These are phyloP conservation scores for Troglohyphantes excavatus DNA, from an alignment of 2,888 invertebrate genomes.

Conservation along the genomic window DNA sequence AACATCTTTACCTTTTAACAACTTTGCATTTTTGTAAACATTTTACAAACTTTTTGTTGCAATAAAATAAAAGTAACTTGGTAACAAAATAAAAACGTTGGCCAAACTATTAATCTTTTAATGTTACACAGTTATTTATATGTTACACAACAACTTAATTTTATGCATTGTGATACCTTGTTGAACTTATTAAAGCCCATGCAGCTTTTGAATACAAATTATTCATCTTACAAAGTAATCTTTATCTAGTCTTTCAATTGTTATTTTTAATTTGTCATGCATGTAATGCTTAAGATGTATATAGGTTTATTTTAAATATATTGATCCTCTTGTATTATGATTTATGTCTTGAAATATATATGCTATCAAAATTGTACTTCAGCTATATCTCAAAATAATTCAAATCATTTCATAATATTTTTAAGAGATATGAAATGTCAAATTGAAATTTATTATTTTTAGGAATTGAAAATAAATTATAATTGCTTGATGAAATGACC, in stretches of 20 bases:
- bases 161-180: neutral
- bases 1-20: no score
- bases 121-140: no score
- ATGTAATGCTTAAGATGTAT: neutral
- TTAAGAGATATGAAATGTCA: neutral
- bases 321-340: neutral
- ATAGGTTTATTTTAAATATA: neutral
- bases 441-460: neutral
- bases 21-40: no score
- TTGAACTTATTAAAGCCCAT: neutral
- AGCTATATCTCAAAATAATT: neutral
- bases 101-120: no score
- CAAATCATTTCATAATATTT: neutral
- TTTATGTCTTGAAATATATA: neutral
- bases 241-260: conserved; percentile 1
- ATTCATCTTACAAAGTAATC: neutral
- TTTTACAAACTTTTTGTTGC: no score
- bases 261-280: neutral
- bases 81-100: no score
- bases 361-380: neutral
- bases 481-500: neutral
- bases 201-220: neutral
- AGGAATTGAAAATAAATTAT: neutral
- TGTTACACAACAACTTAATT: neutral
- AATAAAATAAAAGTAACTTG: no score